Conservation (phyloP, 2,797 vertebrate species). For the Chiroxiphia lanceolata region DNA sequence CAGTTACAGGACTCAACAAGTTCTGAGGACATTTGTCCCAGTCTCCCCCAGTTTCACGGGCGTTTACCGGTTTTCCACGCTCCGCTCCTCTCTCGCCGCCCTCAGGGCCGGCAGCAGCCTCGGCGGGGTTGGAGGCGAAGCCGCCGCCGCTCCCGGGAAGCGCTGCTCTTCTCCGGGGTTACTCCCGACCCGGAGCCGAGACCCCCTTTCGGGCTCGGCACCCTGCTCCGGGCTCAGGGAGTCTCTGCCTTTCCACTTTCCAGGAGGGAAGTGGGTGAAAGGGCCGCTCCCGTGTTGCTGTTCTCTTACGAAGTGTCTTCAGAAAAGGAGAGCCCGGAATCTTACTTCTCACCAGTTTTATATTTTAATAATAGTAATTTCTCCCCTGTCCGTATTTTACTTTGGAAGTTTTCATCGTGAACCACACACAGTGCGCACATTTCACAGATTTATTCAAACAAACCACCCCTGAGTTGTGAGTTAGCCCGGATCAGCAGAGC, state of each 20-base stretch:
- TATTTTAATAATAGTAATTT: not conserved
- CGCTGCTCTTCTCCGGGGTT: not conserved
- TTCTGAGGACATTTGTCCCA: not conserved
- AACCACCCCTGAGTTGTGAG: not conserved
- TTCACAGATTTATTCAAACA: not conserved
- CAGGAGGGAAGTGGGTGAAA: not conserved
- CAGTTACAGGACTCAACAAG: not conserved
- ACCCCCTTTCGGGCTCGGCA: not conserved
- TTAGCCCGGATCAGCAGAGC: not conserved
- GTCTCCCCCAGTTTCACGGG: rapidly evolving
- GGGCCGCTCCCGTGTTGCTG: not conserved
- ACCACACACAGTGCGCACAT: not conserved
- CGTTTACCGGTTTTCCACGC: not conserved
- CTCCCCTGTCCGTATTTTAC: not conserved
- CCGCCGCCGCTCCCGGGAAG: not conserved
- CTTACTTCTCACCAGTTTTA: not conserved
- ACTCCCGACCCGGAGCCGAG: not conserved
- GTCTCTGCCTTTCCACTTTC: not conserved
- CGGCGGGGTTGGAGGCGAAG: not conserved
- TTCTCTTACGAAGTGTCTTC: not conserved
- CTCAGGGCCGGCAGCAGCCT: not conserved
- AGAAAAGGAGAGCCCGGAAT: not conserved
- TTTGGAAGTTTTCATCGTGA: not conserved
- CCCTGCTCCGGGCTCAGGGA: not conserved
- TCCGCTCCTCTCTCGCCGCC: rapidly evolving